Evolutionary conservation across 2,797 vertebrate species (phyloP), one percentile per base, ranked within the genome.

Genomic region (Sebastes minor): DNA sequence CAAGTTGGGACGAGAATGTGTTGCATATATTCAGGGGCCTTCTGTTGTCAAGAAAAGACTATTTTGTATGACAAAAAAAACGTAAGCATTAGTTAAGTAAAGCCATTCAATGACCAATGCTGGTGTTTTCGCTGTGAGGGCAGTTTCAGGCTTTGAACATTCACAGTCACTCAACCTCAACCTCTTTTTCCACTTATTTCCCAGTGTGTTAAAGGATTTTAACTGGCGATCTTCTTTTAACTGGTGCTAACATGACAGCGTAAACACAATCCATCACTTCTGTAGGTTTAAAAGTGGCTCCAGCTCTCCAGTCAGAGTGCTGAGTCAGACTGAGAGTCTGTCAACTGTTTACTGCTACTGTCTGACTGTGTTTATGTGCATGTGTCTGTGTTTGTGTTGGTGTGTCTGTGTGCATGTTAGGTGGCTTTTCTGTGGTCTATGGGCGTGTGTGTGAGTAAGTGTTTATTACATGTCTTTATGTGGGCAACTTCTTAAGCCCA

Each of bases 291-390:
- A 85, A 73, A 49, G 25, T 25, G 63, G 61, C 70, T 75, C 18
- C 64, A 25, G 72, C 35, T 68, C 66, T 33, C 23, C 61, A 82
- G 33, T 63, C 67, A 46, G 10, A 79, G 68, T 32, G 74, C 60
- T 71, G 76, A 77, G 60, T 88, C 81, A 85, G 78, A 74, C 86
- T 22, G 22, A 83, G 46, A 18, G 86, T 89, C 88, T 86, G 82
- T 86, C 76, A 71, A 61, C 60, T 81, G 83, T 91, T 91, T 90
- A 86, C 84, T 63, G 73, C 74, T 65, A n/a, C 80, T 67, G 82
- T 84, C 71, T 76, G 59, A 76, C 78, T 80, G 28, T 80, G 32
- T 90, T 89, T 83, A 78, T 84, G 72, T 75, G 82, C 68, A 71
- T 62, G 84, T 64, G 74, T 87, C 74, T 87, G 80, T 81, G 71